These are phyloP conservation scores for Bufo bufo DNA, from an alignment of 2,113 vertebrate genomes.

Conservation along the genomic window DNA sequence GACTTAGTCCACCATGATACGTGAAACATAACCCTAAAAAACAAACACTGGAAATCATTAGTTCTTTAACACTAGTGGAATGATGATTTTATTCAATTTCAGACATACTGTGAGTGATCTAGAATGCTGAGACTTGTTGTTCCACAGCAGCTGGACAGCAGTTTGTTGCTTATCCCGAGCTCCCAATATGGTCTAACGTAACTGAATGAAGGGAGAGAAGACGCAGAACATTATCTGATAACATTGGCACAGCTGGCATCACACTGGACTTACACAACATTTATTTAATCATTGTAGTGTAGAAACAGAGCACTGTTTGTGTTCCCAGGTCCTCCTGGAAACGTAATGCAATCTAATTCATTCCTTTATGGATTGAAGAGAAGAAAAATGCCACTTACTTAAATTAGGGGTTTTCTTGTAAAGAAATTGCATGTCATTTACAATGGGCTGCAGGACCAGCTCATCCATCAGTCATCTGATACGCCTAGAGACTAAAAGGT, in stretches of 20 bases:
- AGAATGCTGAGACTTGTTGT: neutral
- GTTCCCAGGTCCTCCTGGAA: neutral
- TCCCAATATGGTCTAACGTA: neutral
- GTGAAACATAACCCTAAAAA: too few species aligned
- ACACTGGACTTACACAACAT: neutral
- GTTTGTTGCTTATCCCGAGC: neutral
- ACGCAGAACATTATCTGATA: neutral
- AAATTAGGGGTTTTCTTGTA: neutral
- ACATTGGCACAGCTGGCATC: conserved; percentile 8
- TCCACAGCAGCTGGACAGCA: neutral
- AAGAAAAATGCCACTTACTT: conserved; percentile 1
- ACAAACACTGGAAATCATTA: too few species aligned
- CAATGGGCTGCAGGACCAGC: neutral
- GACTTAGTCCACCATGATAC: too few species aligned
- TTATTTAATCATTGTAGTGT: conserved; percentile 5
- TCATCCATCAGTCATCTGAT: neutral
- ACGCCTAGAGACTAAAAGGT: neutral
- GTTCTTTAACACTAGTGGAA: too few species aligned
- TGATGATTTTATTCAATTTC: too few species aligned
- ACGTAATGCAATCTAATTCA: neutral
- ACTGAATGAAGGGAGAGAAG: neutral
- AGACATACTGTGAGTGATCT: too few species aligned
- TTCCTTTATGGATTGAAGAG: conserved; percentile 10
- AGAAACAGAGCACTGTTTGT: neutral
- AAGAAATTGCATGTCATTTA: neutral